Conservation (phyloP, 2,888 invertebrate species). For the Ichneumoninae sp. region DNA sequence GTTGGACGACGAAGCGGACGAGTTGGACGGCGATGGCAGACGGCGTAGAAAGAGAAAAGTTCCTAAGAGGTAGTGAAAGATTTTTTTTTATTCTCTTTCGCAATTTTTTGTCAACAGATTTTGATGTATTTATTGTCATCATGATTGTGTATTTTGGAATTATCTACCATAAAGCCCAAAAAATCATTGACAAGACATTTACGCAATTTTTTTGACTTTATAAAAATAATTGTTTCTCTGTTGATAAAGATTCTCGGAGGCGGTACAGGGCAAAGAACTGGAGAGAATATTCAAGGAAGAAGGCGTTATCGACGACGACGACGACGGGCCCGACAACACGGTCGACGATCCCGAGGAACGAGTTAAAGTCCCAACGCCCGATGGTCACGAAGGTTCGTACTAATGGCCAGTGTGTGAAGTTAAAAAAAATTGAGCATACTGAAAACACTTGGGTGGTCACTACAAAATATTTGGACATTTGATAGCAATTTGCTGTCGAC, state of each 20-base stretch:
- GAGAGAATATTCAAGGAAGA: conserved; percentile 90
- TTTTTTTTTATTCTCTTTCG: background rate
- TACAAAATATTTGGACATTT: background rate
- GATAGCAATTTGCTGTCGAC: background rate
- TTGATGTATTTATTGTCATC: background rate
- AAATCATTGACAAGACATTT: background rate
- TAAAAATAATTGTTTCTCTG: background rate
- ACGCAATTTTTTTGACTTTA: background rate
- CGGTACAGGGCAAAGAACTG: conserved; percentile 89
- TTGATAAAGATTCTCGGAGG: conserved; percentile 82
- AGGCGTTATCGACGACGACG: conserved; percentile 89
- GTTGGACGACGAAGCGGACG: conserved; percentile 81
- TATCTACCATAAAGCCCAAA: background rate
- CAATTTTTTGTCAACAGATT: background rate
- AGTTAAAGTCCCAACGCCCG: conserved; percentile 72
- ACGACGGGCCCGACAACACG: conserved; percentile 81
- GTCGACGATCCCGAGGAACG: conserved; percentile 78
- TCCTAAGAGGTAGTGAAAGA: conserved; percentile 86
- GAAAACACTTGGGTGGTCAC: no score
- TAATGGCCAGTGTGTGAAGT: background rate
- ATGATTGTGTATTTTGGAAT: background rate
- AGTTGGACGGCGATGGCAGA: conserved; percentile 86
- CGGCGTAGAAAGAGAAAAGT: conserved; percentile 88
- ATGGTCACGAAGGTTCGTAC: conserved; percentile 78
- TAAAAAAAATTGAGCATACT: background rate